Base-by-base conservation (phyloP, 2,888 invertebrate species). In the Syrista parreyssii region DNA sequence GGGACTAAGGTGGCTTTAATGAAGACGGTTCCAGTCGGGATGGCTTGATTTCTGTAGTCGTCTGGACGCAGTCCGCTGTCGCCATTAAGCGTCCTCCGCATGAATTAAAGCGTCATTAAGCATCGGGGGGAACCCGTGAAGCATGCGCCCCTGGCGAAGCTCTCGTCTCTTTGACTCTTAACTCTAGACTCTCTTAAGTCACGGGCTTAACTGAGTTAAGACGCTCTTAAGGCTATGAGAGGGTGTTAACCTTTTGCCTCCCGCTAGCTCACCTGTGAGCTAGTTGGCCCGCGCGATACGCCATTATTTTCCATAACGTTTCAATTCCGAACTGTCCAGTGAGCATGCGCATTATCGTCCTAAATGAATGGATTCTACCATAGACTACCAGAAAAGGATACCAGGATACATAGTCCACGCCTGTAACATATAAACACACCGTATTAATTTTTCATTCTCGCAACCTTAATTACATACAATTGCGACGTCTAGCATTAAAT, bases 231-330 rank as follows among this genome's bases (percentile, higher is more conserved):
- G 83, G 86, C 86, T 86, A 86, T 82, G 83, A 85, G 84, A 89
- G 89, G 88, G 86, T 89, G 88, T 87, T 89, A 86, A 88, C 88
- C 89, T 88, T 85, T 83, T 80, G 81, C 83, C 81, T 71, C 71
- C 79, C 81, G 83, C 83, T 83, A 81, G 83, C 81, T 87, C 84
- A 86, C 83, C 84, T 85, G 84, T 82, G 83, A 86, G 86, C 84
- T 83, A 83, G 82, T 85, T 85, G 81, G 55, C 80, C 82, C 83
- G 76, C 79, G 84, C 84, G 82, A 84, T 84, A 84, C 84, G 82
- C 84, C 84, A 81, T 85, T 71, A 71, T 84, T 85, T 87, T 85
- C 85, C 84, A 81, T 83, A 85, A 86, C 81, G 79, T 83, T 83
- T 86, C 85, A 85, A 86, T 85, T 83, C 76, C 68, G 74, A 68